A percentile compares a stretch with the other conserved stretches of the same genome.
These are phyloP conservation scores for Dolichomitus sp. DNA, from an alignment of 2,888 invertebrate species.

Conservation along the genomic window DNA sequence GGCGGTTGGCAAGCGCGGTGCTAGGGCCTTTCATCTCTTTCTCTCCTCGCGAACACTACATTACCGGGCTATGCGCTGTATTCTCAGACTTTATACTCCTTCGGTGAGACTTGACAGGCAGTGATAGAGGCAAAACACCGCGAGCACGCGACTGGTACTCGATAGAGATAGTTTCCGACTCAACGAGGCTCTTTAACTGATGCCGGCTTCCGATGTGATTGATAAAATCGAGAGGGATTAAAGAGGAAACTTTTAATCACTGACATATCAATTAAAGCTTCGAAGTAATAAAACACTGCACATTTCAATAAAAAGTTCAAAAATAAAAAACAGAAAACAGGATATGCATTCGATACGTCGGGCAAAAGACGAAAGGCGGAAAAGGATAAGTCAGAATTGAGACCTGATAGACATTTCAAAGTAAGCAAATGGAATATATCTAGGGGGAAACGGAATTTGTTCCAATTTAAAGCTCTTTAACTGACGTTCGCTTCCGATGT, in stretches of 20 bases:
- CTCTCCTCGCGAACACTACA: conserved; percentile 37
- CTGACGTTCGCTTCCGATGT: not conserved
- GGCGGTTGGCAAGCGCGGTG: conserved; percentile 55
- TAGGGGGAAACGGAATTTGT: too few species aligned
- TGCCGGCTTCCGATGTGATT: conserved; percentile 1
- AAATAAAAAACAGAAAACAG: too few species aligned
- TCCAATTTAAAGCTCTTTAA: conserved; percentile 10
- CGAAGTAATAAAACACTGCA: too few species aligned
- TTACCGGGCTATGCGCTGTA: conserved; percentile 40
- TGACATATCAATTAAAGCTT: not conserved
- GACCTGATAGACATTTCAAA: too few species aligned
- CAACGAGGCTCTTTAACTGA: conserved; percentile 29
- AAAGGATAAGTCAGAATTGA: too few species aligned
- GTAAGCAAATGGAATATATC: too few species aligned
- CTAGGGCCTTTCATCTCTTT: conserved; percentile 60
- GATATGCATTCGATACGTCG: too few species aligned
- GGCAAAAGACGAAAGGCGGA: too few species aligned
- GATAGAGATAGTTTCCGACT: conserved; percentile 51
- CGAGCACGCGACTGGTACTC: conserved; percentile 54
- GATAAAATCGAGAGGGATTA: conserved; percentile 8
- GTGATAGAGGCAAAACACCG: conserved; percentile 33
- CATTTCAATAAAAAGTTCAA: too few species aligned
- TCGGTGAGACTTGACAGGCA: conserved; percentile 43
- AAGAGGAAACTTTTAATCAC: not conserved
- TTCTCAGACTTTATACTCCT: conserved; percentile 43